These are phyloP conservation scores for Lasioglossum pauxillum DNA, from an alignment of 2,888 invertebrate genomes.

Conservation along the genomic window DNA sequence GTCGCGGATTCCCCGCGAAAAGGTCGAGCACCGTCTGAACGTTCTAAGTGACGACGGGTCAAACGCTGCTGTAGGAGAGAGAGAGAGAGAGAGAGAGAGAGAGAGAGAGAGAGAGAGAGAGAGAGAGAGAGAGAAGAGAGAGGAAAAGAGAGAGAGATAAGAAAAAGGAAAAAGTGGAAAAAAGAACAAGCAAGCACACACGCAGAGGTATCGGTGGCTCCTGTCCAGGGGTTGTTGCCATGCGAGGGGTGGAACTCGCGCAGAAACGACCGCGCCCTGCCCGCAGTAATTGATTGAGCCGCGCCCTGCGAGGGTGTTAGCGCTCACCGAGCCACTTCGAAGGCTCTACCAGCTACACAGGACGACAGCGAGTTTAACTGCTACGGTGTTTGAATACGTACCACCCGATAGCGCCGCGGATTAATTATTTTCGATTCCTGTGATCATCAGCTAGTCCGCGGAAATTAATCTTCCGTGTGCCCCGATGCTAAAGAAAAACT, in stretches of 20 bases:
- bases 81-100: background rate
- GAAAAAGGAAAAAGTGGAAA: background rate
- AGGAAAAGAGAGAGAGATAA: too few species aligned
- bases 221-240: slow-evolving; percentile 70
- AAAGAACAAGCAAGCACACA: slow-evolving; percentile 30
- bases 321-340: slow-evolving; percentile 47
- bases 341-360: slow-evolving; percentile 2
- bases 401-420: background rate
- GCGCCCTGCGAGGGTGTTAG: slow-evolving; percentile 78
- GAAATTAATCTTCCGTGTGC: background rate
- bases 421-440: background rate
- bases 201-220: slow-evolving; percentile 26
- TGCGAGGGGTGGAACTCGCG: slow-evolving; percentile 69
- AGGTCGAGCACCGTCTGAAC: background rate
- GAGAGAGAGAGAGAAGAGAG: too few species aligned
- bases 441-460: background rate
- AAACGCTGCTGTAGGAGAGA: background rate
- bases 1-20: background rate
- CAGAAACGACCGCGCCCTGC: slow-evolving; percentile 77
- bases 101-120: background rate
- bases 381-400: background rate
- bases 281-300: slow-evolving; percentile 81
- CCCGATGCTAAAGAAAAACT: background rate
- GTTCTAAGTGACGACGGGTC: background rate
- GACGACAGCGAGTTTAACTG: background rate